Percentiles rank a stretch among this genome's conserved stretches.
These are phyloP conservation scores for Biston betularia DNA, from an alignment of 2,888 invertebrate genomes.

Conservation along the genomic window DNA sequence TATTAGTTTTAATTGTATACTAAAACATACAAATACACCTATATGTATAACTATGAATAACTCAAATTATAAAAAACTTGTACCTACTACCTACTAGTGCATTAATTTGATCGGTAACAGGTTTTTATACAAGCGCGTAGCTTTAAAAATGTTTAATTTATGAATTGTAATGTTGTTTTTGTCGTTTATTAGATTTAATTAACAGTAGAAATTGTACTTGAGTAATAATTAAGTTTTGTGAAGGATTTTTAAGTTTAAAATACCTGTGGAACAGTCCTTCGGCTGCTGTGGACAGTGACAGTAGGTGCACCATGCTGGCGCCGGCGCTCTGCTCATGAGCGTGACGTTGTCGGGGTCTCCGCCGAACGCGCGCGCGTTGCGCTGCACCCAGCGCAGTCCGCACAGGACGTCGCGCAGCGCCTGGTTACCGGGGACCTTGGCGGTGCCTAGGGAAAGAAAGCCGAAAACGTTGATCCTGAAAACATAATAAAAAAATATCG, in stretches of 20 bases:
- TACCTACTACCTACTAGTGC: too few species aligned
- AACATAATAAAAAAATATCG: neutral
- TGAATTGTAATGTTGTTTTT: too few species aligned
- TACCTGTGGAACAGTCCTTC: slow-evolving; percentile 65
- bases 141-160: too few species aligned
- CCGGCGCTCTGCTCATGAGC: slow-evolving; percentile 77
- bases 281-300: slow-evolving; percentile 65
- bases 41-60: too few species aligned
- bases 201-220: too few species aligned
- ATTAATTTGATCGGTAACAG: too few species aligned
- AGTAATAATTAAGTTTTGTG: too few species aligned
- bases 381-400: slow-evolving; percentile 55
- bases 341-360: slow-evolving; percentile 75
- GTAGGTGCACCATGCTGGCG: slow-evolving; percentile 64
- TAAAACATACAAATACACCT: too few species aligned
- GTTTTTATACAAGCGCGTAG: too few species aligned
- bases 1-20: too few species aligned
- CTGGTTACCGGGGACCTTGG: slow-evolving; percentile 57
- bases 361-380: slow-evolving; percentile 70
- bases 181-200: too few species aligned
- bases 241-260: neutral
- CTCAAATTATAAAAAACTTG: too few species aligned
- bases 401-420: slow-evolving; percentile 55
- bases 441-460: slow-evolving; percentile 57
- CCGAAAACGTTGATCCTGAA: slow-evolving; percentile 56